Evolutionary conservation across 2,888 invertebrate species (phyloP).

Genomic region (Calliphora vomitoria): DNA sequence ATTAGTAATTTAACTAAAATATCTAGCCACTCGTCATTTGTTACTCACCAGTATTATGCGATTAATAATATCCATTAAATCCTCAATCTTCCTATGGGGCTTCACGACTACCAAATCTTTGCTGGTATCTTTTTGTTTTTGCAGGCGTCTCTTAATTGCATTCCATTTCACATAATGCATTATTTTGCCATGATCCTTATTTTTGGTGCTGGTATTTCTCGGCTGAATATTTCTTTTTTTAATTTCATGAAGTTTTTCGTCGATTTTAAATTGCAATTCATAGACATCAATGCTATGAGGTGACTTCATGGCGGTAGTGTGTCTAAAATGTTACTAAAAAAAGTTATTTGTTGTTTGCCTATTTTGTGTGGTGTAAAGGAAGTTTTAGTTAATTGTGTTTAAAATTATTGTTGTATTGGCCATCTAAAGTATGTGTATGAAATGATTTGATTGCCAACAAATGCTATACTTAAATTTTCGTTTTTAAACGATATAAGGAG

Average conservation of each 20-base stretch:
- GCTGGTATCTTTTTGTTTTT: not conserved
- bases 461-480: too few species aligned
- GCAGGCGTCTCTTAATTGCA: conserved; percentile 20
- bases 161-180: conserved; percentile 20
- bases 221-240: conserved; percentile 24
- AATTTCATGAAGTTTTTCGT: conserved; percentile 54
- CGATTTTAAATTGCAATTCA: conserved; percentile 56
- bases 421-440: too few species aligned
- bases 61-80: conserved; percentile 49
- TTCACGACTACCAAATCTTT: conserved; percentile 1
- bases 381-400: too few species aligned
- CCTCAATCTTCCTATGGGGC: not conserved
- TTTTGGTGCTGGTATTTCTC: not conserved
- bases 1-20: too few species aligned
- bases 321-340: not conserved
- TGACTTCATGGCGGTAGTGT: conserved; percentile 44
- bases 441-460: too few species aligned
- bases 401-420: too few species aligned
- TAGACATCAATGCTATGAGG: conserved; percentile 20
- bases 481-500: too few species aligned
- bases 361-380: not conserved
- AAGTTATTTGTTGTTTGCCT: not conserved
- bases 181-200: not conserved
- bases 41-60: conserved; percentile 52
- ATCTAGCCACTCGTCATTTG: not conserved